Evolutionary conservation across 2,888 invertebrate genomes (phyloP).

Genomic region (Leptura quadrifasciata): DNA sequence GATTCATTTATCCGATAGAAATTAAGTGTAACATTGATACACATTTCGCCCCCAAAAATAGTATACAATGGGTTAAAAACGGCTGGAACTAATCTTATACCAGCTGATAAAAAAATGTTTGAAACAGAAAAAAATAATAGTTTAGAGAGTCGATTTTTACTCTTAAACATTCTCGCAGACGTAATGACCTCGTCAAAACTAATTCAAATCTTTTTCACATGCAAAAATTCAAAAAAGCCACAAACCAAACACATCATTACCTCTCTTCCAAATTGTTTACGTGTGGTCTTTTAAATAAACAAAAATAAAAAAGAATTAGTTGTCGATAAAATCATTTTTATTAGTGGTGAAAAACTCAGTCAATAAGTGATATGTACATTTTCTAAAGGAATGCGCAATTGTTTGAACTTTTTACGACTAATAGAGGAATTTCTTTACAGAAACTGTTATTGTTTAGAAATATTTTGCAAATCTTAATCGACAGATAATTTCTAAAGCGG

Average conservation of each 20-base stretch:
- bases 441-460: slow-evolving; percentile 8
- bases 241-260: slow-evolving; percentile 47
- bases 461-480: neutral
- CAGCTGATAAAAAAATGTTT: too few species aligned
- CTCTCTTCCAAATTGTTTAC: slow-evolving; percentile 51
- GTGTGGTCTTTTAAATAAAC: slow-evolving; percentile 49
- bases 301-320: slow-evolving; percentile 35
- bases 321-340: neutral
- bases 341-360: slow-evolving; percentile 22
- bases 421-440: slow-evolving; percentile 6
- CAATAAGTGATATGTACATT: slow-evolving; percentile 19
- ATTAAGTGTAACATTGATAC: too few species aligned
- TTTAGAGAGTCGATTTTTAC: too few species aligned
- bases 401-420: neutral
- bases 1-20: too few species aligned
- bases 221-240: slow-evolving; percentile 36
- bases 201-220: slow-evolving; percentile 3
- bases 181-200: too few species aligned
- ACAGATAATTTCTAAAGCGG: too few species aligned
- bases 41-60: too few species aligned
- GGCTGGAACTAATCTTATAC: too few species aligned
- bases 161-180: too few species aligned
- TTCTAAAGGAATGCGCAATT: slow-evolving; percentile 15
- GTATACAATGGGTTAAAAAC: too few species aligned
- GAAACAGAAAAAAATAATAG: too few species aligned